Evolutionary conservation across 2,888 invertebrate genomes (phyloP).

Genomic region (Lypha dubia): DNA sequence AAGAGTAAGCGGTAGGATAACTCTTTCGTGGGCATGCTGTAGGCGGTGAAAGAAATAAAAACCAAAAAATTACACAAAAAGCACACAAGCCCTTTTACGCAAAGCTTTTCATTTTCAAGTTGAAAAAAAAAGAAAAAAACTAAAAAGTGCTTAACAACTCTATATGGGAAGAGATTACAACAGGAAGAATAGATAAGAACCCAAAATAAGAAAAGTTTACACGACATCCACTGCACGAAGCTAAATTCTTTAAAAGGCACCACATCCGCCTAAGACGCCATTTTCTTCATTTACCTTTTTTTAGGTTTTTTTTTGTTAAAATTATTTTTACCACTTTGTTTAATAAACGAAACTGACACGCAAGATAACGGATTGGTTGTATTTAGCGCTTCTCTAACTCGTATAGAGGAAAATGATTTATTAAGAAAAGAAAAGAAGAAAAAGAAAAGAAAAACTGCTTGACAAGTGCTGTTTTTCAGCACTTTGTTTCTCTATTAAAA

Average conservation of each 20-base stretch:
- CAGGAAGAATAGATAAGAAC: slow-evolving; percentile 37
- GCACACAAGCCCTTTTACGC: not conserved
- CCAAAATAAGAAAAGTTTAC: not conserved
- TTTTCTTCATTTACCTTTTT: slow-evolving; percentile 29
- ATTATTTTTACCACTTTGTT: not conserved
- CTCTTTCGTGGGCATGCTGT: not conserved
- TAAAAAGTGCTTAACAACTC: slow-evolving; percentile 7
- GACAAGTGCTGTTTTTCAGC: not conserved
- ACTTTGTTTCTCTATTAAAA: not conserved
- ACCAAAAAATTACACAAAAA: not conserved
- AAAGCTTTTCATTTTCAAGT: not conserved
- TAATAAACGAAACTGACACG: slow-evolving; percentile 48
- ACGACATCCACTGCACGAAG: slow-evolving; percentile 27
- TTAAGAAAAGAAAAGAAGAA: no score
- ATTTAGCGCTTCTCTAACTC: slow-evolving; percentile 47
- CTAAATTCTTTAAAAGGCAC: slow-evolving; percentile 38
- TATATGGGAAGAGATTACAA: not conserved
- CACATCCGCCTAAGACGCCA: slow-evolving; percentile 58
- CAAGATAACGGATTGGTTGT: slow-evolving; percentile 24
- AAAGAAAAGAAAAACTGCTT: no score
- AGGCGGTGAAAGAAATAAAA: not conserved
- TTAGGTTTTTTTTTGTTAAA: not conserved
- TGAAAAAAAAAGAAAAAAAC: not conserved
- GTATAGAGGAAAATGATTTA: slow-evolving; percentile 35
- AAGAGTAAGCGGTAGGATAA: not conserved